Evolutionary conservation across 2,797 vertebrate genomes (phyloP).

Genomic region (Eulemur albifrons): DNA sequence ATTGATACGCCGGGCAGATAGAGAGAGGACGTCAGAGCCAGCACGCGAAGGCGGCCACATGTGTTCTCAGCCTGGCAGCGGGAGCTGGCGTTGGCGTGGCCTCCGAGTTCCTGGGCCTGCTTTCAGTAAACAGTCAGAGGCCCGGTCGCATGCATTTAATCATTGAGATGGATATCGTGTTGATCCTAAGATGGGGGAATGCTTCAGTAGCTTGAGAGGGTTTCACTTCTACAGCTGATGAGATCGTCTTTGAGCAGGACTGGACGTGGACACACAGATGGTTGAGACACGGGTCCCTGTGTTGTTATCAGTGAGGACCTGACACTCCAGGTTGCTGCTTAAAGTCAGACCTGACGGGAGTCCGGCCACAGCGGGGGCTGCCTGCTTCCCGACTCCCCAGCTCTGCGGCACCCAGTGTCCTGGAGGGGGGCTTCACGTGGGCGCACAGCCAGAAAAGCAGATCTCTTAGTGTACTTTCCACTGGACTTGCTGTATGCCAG

Average conservation of each 20-base stretch:
- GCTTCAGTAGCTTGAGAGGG: not conserved
- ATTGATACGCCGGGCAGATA: not conserved
- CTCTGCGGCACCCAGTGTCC: not conserved
- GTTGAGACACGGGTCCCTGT: not conserved
- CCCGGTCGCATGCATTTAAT: not conserved
- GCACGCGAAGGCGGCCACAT: rapidly evolving
- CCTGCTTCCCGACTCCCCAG: not conserved
- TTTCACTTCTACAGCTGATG: not conserved
- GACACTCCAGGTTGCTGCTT: not conserved
- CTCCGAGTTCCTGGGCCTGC: not conserved
- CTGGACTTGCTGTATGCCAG: not conserved
- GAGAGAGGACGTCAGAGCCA: not conserved
- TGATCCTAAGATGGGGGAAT: not conserved
- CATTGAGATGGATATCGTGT: not conserved
- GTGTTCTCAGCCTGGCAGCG: not conserved
- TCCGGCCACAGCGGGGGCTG: rapidly evolving
- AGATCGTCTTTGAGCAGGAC: no score
- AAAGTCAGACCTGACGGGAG: not conserved
- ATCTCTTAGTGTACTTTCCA: not conserved
- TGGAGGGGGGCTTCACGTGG: no score
- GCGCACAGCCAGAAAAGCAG: not conserved
- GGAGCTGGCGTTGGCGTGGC: not conserved
- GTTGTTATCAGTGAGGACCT: not conserved
- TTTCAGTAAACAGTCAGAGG: not conserved
- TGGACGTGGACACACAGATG: not conserved